phyloP scores from a whole-genome alignment of 2,888 invertebrate genomes.

The Dryobota labecula region DNA sequence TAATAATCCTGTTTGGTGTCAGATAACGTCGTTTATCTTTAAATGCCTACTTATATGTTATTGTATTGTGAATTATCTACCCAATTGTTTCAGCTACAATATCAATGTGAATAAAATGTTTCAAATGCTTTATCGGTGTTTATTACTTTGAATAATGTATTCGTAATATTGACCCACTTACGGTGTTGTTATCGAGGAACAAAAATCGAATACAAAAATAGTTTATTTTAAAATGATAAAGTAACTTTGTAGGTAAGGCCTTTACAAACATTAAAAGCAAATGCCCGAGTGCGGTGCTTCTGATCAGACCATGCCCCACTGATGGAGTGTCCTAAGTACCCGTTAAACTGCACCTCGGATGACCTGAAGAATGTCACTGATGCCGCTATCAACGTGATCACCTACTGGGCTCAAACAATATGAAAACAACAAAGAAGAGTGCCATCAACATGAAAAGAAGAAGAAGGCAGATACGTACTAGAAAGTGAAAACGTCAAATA shows the following conservation, averaged over 20 bases:
- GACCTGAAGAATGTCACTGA: too few species aligned
- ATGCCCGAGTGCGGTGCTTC: too few species aligned
- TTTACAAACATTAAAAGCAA: neutral
- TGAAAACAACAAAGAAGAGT: too few species aligned
- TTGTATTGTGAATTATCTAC: constrained; percentile 47
- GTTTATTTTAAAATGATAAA: neutral
- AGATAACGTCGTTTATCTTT: constrained; percentile 61
- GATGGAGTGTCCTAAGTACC: too few species aligned
- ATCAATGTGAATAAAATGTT: constrained; percentile 43
- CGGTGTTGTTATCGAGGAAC: constrained; percentile 15
- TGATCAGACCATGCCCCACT: too few species aligned
- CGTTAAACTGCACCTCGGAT: too few species aligned
- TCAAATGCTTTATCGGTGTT: constrained; percentile 54
- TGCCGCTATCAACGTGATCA: too few species aligned
- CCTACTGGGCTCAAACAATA: too few species aligned
- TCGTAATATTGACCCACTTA: constrained; percentile 60
- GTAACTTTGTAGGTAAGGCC: neutral
- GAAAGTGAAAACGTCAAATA: neutral
- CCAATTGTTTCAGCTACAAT: constrained; percentile 38
- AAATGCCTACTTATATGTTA: constrained; percentile 43
- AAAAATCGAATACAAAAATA: neutral
- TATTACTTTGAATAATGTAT: constrained; percentile 47
- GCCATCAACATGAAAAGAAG: too few species aligned
- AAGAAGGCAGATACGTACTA: too few species aligned
- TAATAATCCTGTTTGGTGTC: constrained; percentile 49